Conservation (phyloP, 2,888 invertebrate genomes). For the Girardia tigrina region DNA sequence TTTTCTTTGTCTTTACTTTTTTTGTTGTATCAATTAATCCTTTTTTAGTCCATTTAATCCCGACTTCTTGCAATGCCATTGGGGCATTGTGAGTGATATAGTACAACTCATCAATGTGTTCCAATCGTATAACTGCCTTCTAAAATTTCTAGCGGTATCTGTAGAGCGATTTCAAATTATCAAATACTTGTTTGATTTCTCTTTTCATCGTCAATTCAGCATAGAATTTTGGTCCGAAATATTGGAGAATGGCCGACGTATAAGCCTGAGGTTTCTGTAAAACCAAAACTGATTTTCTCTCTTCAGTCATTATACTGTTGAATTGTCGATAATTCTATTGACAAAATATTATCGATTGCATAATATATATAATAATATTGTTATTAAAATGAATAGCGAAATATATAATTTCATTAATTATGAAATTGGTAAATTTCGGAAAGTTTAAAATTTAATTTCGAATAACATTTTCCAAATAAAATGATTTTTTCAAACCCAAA, state of each 20-base stretch:
- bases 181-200: neutral
- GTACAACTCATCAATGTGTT: neutral
- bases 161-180: neutral
- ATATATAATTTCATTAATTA: no score
- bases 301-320: no score
- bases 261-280: neutral
- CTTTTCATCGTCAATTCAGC: neutral
- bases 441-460: no score
- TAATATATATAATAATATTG: no score
- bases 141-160: neutral
- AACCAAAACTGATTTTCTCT: no score
- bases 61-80: neutral
- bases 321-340: no score
- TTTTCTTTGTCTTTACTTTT: neutral
- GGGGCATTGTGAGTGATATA: neutral
- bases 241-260: neutral
- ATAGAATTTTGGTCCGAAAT: neutral
- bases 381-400: no score
- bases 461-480: no score
- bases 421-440: no score
- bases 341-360: no score
- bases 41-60: slow-evolving; percentile 18
- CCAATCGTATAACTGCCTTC: neutral
- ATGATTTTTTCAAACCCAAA: no score
- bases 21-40: neutral